Evolutionary conservation across 2,888 invertebrate species (phyloP).

Genomic region (Sericinus montela): DNA sequence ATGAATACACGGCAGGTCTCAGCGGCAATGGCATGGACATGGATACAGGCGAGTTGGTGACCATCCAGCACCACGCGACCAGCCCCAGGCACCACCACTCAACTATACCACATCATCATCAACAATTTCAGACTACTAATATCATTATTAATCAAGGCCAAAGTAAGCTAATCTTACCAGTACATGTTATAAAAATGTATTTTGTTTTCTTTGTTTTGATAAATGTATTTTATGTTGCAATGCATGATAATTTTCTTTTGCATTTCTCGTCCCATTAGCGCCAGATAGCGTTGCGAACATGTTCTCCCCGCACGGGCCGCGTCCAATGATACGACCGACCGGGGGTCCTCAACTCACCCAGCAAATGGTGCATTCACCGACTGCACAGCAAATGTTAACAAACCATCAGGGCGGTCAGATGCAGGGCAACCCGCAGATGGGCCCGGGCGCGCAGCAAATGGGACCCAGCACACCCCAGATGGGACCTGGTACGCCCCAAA

Average conservation of each 20-base stretch:
- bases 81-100: slow-evolving; percentile 70
- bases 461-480: slow-evolving; percentile 47
- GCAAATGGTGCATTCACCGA: slow-evolving; percentile 47
- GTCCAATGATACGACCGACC: slow-evolving; percentile 53
- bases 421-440: slow-evolving; percentile 39
- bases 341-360: slow-evolving; percentile 44
- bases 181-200: slow-evolving; percentile 4
- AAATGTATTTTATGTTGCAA: slow-evolving; percentile 46
- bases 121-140: slow-evolving; percentile 66
- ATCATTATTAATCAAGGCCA: slow-evolving; percentile 72
- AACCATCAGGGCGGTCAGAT: slow-evolving; percentile 30
- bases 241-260: slow-evolving; percentile 40
- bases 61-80: slow-evolving; percentile 73
- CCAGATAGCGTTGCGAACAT: slow-evolving; percentile 71
- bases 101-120: slow-evolving; percentile 65
- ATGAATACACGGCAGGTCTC: slow-evolving; percentile 92
- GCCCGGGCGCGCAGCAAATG: slow-evolving; percentile 43
- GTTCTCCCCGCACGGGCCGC: slow-evolving; percentile 67
- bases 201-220: slow-evolving; percentile 25
- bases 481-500: slow-evolving; percentile 48
- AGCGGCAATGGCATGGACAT: slow-evolving; percentile 80
- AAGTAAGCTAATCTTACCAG: slow-evolving; percentile 45
- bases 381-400: slow-evolving; percentile 35
- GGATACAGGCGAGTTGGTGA: slow-evolving; percentile 71
- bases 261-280: slow-evolving; percentile 51